These are phyloP conservation scores for Drosophila cracens DNA, from an alignment of 2,888 invertebrate genomes.

Conservation along the genomic window DNA sequence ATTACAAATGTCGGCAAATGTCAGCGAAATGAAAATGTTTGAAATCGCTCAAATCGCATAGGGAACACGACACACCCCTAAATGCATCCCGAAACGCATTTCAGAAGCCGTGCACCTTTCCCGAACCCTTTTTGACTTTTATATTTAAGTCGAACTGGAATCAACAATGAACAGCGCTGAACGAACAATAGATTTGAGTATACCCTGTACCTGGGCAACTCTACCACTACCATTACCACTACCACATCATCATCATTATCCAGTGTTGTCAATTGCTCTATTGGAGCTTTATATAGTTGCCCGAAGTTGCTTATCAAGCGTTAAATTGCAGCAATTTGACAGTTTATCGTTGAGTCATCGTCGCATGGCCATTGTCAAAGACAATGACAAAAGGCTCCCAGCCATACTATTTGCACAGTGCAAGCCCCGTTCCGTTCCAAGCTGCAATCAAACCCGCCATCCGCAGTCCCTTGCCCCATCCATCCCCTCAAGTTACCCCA, in stretches of 20 bases:
- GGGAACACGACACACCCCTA: conserved; percentile 19
- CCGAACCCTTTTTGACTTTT: conserved; percentile 51
- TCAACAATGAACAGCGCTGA: conserved; percentile 12
- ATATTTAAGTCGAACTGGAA: conserved; percentile 1
- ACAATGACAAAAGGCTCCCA: conserved; percentile 40
- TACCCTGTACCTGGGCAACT: conserved; percentile 10
- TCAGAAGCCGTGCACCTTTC: conserved; percentile 6
- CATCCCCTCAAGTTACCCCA: neutral
- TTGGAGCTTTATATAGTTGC: conserved; percentile 1
- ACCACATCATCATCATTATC: conserved; percentile 3
- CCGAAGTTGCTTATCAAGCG: conserved; percentile 69
- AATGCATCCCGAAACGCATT: neutral
- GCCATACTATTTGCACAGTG: conserved; percentile 41
- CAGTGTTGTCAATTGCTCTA: conserved; percentile 39
- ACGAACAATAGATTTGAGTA: conserved; percentile 35
- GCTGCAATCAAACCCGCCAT: neutral
- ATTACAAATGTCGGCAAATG: conserved; percentile 63
- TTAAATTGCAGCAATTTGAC: conserved; percentile 82
- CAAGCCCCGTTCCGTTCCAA: conserved; percentile 1
- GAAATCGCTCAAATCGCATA: conserved; percentile 43
- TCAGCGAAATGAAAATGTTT: conserved; percentile 47
- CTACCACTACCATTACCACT: neutral
- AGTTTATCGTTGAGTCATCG: conserved; percentile 72
- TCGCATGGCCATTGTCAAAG: conserved; percentile 33
- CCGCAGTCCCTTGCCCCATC: neutral